Evolutionary conservation across 2,113 vertebrate genomes (phyloP), one percentile per base, ranked within the genome.

Genomic region (Haplotaxodon microlepis): DNA sequence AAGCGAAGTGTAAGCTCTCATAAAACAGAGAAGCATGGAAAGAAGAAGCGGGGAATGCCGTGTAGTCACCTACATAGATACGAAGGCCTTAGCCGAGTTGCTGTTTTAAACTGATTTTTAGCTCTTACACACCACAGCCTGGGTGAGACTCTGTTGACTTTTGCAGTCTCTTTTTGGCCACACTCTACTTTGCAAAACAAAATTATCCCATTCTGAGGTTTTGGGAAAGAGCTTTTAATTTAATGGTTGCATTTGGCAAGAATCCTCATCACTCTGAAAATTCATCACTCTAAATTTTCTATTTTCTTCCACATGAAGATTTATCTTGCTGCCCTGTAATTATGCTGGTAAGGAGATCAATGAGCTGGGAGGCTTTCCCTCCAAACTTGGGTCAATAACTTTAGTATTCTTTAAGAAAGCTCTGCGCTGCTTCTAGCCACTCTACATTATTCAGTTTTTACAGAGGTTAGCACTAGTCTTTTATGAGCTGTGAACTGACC

Each of bases 401-500:
- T 94, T 51, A 59, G 87, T 87, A 89, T 93, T 94, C 91, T 92
- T 63, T 85, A 83, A 82, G 88, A 91, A 81, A 85, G 78, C 76
- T 94, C 92, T 94, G 95, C 40, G 45, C 85, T 82, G 85, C 86
- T 86, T 93, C 90, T 66, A 86, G 90, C 92, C 84, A 38, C 93
- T 92, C 91, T 89, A 92, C 94, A 94, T 94, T 93, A 94, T 95
- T 95, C 93, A 91, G 79, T 92, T 93, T 92, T 90, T 92, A 93
- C 93, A 89, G 94, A 94, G 94, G 94, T 95, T 95, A 93, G 90
- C 78, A 42, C 89, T 82, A 87, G 92, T 93, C 95, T 95, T 95
- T 95, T 95, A 97, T 95, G 96, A 96, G 95, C 96, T 96, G 96
- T 93, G 95, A 97, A 96, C 91, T 96, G 96, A 96, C 96, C 96